Conservation (phyloP, 2,797 vertebrate species). For the Gymnocypris eckloni region DNA sequence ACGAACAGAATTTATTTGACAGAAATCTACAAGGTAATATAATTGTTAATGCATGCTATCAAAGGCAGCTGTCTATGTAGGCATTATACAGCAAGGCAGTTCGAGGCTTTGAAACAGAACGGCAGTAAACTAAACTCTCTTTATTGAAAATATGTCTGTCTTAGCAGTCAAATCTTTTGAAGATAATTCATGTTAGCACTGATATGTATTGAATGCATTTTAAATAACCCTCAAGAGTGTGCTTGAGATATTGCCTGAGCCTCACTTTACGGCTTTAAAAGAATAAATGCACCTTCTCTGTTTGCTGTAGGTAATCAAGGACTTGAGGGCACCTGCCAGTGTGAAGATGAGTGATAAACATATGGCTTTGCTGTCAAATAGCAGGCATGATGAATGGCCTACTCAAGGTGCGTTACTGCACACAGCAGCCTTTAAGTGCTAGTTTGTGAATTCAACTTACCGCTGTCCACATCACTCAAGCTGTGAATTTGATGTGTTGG, state of each 20-base stretch:
- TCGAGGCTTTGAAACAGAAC: not conserved
- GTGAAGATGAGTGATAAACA: slow-evolving; percentile 51
- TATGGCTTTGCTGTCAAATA: slow-evolving; percentile 41
- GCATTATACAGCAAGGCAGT: not conserved
- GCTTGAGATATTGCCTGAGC: not conserved
- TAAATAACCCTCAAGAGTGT: not conserved
- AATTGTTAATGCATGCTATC: not conserved
- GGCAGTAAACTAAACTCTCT: not conserved
- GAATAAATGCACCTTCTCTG: not conserved
- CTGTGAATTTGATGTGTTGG: slow-evolving; percentile 64
- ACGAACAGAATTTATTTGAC: not conserved
- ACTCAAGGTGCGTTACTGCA: not conserved
- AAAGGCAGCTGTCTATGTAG: not conserved
- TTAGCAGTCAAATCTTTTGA: not conserved
- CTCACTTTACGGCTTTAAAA: not conserved
- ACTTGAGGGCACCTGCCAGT: slow-evolving; percentile 18
- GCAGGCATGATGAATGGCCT: slow-evolving; percentile 27
- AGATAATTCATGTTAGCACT: not conserved
- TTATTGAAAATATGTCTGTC: not conserved
- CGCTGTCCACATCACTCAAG: slow-evolving; percentile 40
- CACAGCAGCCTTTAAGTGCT: slow-evolving; percentile 33
- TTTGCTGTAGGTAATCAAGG: slow-evolving; percentile 35
- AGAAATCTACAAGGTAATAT: not conserved
- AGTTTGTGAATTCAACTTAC: slow-evolving; percentile 43
- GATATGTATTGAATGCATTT: not conserved